Conservation (phyloP, 2,888 invertebrate species). For the Tetanocera ferruginea region DNA sequence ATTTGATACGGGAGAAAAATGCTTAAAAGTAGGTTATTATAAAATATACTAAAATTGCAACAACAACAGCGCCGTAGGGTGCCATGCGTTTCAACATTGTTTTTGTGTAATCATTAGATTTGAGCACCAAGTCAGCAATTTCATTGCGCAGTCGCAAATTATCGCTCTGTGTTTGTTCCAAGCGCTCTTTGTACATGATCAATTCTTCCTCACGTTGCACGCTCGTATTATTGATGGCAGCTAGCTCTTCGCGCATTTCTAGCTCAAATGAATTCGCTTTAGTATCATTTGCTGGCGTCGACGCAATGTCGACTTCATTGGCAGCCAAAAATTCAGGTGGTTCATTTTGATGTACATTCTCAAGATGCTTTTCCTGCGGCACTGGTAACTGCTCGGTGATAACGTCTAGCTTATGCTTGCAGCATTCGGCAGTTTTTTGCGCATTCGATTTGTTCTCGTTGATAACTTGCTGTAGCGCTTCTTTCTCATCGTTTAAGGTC, state of each 20-base stretch:
- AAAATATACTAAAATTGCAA: constrained; percentile 65
- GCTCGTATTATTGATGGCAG: constrained; percentile 58
- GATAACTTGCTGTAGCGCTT: constrained; percentile 50
- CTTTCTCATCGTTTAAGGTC: constrained; percentile 55
- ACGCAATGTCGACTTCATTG: too few species aligned
- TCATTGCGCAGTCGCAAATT: constrained; percentile 64
- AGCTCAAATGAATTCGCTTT: constrained; percentile 43
- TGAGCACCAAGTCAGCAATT: constrained; percentile 58
- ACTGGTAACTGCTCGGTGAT: constrained; percentile 7
- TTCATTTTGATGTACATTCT: neutral
- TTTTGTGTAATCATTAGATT: constrained; percentile 47
- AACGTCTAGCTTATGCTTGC: neutral
- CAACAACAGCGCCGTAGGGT: constrained; percentile 59
- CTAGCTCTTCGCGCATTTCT: constrained; percentile 57
- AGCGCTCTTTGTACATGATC: constrained; percentile 67
- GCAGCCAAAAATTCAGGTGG: neutral
- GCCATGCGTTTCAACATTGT: constrained; percentile 54
- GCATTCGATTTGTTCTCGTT: constrained; percentile 44
- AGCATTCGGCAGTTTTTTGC: constrained; percentile 13
- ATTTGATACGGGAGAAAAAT: neutral
- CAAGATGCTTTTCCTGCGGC: neutral
- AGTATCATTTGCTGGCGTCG: neutral
- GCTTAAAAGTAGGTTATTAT: constrained; percentile 56
- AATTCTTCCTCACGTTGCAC: constrained; percentile 67
- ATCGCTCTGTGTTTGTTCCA: constrained; percentile 61